Conservation (phyloP, 1,140 invertebrate species). For the Meloidogyne exigua region DNA sequence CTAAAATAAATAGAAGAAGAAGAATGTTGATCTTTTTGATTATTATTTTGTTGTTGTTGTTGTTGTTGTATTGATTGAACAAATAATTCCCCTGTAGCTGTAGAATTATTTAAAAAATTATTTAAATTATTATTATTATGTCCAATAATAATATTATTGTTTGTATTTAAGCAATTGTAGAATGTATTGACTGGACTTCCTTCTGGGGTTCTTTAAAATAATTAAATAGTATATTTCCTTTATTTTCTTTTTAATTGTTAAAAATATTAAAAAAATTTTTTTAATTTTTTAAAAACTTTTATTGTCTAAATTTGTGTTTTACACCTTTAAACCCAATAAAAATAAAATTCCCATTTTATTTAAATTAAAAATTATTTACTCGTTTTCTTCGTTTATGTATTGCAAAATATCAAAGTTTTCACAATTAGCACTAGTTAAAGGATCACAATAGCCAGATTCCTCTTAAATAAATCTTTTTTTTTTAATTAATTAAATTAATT, state of each 20-base stretch:
- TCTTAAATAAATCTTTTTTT: constrained; percentile 24
- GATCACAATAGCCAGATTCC: constrained; percentile 55
- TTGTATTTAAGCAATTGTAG: constrained; percentile 4
- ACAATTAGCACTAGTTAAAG: constrained; percentile 38
- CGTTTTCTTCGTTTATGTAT: constrained; percentile 44
- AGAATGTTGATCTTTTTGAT: not conserved
- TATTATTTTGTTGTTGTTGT: not conserved
- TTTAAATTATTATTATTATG: too few relatives aligned
- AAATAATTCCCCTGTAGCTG: not conserved
- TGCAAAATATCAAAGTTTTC: constrained; percentile 54
- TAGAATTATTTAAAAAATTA: not conserved
- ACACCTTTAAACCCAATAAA: not conserved
- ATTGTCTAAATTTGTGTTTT: constrained; percentile 6
- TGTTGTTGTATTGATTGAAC: not conserved
- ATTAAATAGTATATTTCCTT: not conserved
- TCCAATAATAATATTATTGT: constrained; percentile 11
- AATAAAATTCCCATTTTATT: too few relatives aligned
- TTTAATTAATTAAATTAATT: not conserved
- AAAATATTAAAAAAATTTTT: too few relatives aligned
- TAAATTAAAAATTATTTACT: constrained; percentile 19
- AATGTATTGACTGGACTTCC: not conserved
- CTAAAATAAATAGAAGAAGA: not conserved
- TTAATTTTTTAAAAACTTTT: not conserved
- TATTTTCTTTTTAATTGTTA: too few relatives aligned
- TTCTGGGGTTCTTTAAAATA: not conserved